These are phyloP conservation scores for Bufotes viridis DNA, from an alignment of 2,797 vertebrate species.

Conservation along the genomic window DNA sequence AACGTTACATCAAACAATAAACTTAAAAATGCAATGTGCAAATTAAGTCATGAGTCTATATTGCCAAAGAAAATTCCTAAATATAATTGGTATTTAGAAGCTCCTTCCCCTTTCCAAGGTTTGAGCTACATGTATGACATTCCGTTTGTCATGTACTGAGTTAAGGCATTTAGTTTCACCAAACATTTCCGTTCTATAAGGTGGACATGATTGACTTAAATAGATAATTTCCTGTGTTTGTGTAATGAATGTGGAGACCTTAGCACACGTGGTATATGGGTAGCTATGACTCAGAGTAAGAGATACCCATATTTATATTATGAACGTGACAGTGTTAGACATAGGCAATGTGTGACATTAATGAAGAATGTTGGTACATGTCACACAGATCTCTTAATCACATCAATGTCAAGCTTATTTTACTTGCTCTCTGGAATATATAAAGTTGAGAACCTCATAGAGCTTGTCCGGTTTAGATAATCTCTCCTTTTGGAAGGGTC, in stretches of 20 bases:
- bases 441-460: too few species aligned
- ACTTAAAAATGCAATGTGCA: not conserved
- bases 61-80: not conserved
- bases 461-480: too few species aligned
- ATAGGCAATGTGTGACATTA: not conserved
- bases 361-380: not conserved
- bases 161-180: not conserved
- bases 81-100: not conserved
- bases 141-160: not conserved
- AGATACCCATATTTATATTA: not conserved
- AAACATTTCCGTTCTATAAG: not conserved
- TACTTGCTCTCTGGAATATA: too few species aligned
- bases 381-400: not conserved
- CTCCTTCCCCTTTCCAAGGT: not conserved
- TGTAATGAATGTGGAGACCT: not conserved
- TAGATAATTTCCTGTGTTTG: slow-evolving; percentile 5
- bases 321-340: slow-evolving; percentile 25
- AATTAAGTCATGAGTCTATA: not conserved
- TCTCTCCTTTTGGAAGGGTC: too few species aligned
- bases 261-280: not conserved
- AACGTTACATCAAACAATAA: not conserved
- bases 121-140: not conserved
- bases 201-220: slow-evolving; percentile 10
- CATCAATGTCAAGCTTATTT: too few species aligned
- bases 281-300: not conserved